Evolutionary conservation across 2,797 vertebrate species (phyloP).

Genomic region (Malurus splendens): DNA sequence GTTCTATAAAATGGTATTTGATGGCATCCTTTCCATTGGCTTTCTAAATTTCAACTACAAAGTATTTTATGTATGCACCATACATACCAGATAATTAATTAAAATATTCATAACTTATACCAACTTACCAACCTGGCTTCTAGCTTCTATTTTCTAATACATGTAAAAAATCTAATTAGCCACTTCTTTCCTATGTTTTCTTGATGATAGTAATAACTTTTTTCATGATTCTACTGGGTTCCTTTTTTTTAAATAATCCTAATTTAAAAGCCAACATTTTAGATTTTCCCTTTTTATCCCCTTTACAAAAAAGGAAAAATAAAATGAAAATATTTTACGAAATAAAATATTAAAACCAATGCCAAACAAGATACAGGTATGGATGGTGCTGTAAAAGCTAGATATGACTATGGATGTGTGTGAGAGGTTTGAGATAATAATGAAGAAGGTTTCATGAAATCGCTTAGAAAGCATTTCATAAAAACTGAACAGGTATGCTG

Average conservation of each 20-base stretch:
- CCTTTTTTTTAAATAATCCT: background rate
- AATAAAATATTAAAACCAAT: background rate
- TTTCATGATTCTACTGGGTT: background rate
- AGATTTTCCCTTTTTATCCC: background rate
- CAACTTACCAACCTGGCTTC: background rate
- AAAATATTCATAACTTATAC: background rate
- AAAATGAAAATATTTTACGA: background rate
- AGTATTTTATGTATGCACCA: background rate
- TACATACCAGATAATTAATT: background rate
- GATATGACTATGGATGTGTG: background rate
- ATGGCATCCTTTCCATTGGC: background rate
- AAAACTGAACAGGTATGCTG: background rate
- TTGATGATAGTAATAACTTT: background rate
- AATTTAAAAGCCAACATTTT: background rate
- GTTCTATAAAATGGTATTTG: constrained; percentile 10
- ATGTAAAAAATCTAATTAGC: background rate
- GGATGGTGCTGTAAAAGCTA: background rate
- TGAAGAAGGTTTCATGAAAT: background rate
- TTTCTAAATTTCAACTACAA: background rate
- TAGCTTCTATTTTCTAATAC: background rate
- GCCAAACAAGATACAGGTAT: background rate
- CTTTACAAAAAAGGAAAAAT: background rate
- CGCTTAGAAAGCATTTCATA: background rate
- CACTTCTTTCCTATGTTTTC: background rate
- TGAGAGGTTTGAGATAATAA: background rate